phyloP scores from a whole-genome alignment of 2,797 vertebrate genomes.

The Channa striata region DNA sequence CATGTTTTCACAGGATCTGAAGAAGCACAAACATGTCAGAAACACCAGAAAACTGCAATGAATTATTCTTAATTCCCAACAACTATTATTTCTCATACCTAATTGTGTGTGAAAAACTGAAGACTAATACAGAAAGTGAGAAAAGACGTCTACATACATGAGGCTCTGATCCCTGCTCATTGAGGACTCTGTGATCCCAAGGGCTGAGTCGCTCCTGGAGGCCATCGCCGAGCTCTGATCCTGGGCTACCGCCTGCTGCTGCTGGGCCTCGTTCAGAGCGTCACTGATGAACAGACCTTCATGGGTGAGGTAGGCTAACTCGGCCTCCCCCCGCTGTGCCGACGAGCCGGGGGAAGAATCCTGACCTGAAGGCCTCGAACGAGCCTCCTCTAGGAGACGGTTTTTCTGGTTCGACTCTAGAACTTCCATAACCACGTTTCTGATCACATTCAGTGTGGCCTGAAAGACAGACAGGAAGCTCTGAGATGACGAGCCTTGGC shows the following conservation, averaged over 20 bases:
- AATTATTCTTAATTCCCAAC: too few species aligned
- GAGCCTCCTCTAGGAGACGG: slow-evolving; percentile 79
- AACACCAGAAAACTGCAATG: too few species aligned
- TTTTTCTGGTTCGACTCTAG: slow-evolving; percentile 91
- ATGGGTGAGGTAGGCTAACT: slow-evolving; percentile 95
- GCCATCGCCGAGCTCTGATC: slow-evolving; percentile 47
- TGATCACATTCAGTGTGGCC: slow-evolving; percentile 91
- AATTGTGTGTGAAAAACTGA: too few species aligned
- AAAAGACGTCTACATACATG: slow-evolving; percentile 82
- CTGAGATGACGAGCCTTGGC: too few species aligned
- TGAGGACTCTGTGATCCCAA: slow-evolving; percentile 86
- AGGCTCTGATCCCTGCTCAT: slow-evolving; percentile 89
- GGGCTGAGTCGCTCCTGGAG: slow-evolving; percentile 82
- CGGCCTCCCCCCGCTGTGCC: slow-evolving; percentile 82
- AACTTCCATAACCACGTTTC: slow-evolving; percentile 91
- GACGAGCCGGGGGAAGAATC: slow-evolving; percentile 33
- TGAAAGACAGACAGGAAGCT: slow-evolving; percentile 63
- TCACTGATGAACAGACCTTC: slow-evolving; percentile 98
- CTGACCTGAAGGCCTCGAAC: slow-evolving; percentile 55
- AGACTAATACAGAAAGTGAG: too few species aligned
- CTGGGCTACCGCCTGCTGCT: slow-evolving; percentile 56
- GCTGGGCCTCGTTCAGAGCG: slow-evolving; percentile 86
- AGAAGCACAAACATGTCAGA: slow-evolving; percentile 32
- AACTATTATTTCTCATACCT: too few species aligned
- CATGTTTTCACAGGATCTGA: slow-evolving; percentile 89